A percentile compares a stretch with the other conserved stretches of the same genome.
These are phyloP conservation scores for Blastobasis adustella DNA, from an alignment of 2,888 invertebrate genomes.

Conservation along the genomic window DNA sequence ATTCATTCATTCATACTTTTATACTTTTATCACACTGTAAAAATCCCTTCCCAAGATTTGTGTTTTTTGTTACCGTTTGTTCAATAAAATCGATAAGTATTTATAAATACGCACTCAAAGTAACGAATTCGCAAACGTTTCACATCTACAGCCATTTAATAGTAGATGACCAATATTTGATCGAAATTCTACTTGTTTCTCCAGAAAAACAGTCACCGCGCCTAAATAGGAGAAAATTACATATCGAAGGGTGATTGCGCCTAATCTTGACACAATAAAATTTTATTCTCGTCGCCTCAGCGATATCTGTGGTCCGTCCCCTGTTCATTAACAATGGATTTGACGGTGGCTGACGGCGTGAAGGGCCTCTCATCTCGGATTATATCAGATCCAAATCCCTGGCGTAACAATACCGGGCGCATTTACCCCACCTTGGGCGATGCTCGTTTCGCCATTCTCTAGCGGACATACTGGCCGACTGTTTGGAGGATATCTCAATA, in stretches of 20 bases:
- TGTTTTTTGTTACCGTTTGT: no score
- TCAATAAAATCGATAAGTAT: no score
- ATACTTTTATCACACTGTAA: no score
- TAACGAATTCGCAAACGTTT: no score
- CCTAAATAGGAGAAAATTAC: no score
- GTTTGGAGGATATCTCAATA: not conserved
- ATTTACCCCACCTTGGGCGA: constrained; percentile 40
- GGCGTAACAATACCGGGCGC: constrained; percentile 41
- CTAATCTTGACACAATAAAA: constrained; percentile 8
- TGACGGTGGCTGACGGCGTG: constrained; percentile 33
- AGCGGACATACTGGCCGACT: constrained; percentile 15
- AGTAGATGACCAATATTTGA: no score
- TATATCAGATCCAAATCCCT: constrained; percentile 57
- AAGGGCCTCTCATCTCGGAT: constrained; percentile 50
- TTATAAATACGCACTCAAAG: no score
- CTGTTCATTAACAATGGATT: constrained; percentile 60
- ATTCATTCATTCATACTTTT: no score
- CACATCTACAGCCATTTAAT: no score
- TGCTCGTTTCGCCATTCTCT: constrained; percentile 48
- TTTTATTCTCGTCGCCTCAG: constrained; percentile 18
- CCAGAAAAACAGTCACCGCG: no score
- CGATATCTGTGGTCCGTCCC: constrained; percentile 23
- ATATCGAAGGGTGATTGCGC: constrained; percentile 1
- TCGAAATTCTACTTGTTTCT: no score
- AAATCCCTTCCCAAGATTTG: no score